Evolutionary conservation across 2,113 vertebrate genomes (phyloP).

Genomic region (Prinia subflava): DNA sequence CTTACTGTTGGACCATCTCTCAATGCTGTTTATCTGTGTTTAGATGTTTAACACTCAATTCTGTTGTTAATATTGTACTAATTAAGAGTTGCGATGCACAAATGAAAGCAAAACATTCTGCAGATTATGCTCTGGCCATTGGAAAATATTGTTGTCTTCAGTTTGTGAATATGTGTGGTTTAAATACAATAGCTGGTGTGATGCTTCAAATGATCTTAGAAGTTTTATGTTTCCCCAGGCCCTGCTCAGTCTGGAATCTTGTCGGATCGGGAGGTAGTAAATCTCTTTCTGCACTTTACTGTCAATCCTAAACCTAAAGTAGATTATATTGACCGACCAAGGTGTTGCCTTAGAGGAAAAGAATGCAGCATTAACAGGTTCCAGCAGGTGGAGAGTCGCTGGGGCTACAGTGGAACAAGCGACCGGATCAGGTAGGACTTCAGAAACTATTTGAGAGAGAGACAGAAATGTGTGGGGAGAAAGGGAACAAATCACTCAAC

Average conservation of each 20-base stretch:
- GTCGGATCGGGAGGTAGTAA: conserved; percentile 92
- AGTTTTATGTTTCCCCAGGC: conserved; percentile 78
- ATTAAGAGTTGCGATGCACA: not conserved
- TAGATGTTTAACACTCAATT: not conserved
- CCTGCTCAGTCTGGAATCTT: conserved; percentile 94
- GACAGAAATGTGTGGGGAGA: not conserved
- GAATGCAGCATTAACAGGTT: conserved; percentile 92
- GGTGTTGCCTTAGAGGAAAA: conserved; percentile 91
- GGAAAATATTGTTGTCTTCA: not conserved
- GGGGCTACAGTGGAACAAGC: conserved; percentile 95
- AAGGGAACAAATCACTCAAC: not conserved
- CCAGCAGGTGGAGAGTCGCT: conserved; percentile 95
- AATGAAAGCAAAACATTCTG: not conserved
- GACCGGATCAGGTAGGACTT: conserved; percentile 87
- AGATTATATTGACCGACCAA: conserved; percentile 89
- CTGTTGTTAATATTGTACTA: not conserved
- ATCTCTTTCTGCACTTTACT: conserved; percentile 95
- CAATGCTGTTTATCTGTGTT: not conserved
- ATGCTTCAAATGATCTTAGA: not conserved
- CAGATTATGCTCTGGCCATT: not conserved
- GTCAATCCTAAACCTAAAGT: conserved; percentile 95
- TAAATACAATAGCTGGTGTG: not conserved
- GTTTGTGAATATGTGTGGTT: not conserved
- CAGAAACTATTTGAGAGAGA: not conserved
- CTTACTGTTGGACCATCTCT: not conserved